Evolutionary conservation across 2,888 invertebrate genomes (phyloP).

Genomic region (Calliopum simillimum): DNA sequence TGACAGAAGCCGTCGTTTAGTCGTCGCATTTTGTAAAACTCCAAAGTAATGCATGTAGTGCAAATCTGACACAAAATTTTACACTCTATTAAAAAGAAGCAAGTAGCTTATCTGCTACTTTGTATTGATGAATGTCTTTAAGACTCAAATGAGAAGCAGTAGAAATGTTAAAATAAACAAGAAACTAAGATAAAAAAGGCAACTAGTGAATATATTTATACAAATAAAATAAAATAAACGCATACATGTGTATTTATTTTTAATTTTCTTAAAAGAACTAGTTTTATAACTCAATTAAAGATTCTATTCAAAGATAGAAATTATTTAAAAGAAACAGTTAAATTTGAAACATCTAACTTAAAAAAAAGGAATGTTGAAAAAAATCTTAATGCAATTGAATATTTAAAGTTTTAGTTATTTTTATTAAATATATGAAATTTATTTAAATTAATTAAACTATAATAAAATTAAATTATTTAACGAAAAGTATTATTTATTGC

Average conservation of each 20-base stretch:
- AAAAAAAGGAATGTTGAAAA: not conserved
- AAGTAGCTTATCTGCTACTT: too few species aligned
- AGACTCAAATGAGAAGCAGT: constrained; percentile 18
- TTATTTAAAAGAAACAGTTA: constrained; percentile 4
- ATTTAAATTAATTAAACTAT: constrained; percentile 4
- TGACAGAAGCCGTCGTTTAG: too few species aligned
- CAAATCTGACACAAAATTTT: too few species aligned
- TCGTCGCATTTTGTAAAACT: too few species aligned
- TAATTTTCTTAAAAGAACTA: not conserved
- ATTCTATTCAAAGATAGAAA: not conserved
- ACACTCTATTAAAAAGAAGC: too few species aligned
- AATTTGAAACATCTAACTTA: not conserved
- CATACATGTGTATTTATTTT: not conserved
- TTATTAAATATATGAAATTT: not conserved
- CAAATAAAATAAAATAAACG: not conserved
- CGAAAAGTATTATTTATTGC: not conserved
- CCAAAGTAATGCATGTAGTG: too few species aligned
- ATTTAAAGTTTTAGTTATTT: not conserved
- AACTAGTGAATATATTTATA: constrained; percentile 12
- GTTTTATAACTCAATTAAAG: constrained; percentile 10
- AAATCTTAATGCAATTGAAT: constrained; percentile 7
- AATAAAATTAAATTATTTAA: not conserved
- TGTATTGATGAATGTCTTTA: too few species aligned
- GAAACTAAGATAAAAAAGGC: constrained; percentile 1
- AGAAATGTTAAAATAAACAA: constrained; percentile 6